Base-by-base conservation (phyloP, 2,113 vertebrate species). In the Naja naja region DNA sequence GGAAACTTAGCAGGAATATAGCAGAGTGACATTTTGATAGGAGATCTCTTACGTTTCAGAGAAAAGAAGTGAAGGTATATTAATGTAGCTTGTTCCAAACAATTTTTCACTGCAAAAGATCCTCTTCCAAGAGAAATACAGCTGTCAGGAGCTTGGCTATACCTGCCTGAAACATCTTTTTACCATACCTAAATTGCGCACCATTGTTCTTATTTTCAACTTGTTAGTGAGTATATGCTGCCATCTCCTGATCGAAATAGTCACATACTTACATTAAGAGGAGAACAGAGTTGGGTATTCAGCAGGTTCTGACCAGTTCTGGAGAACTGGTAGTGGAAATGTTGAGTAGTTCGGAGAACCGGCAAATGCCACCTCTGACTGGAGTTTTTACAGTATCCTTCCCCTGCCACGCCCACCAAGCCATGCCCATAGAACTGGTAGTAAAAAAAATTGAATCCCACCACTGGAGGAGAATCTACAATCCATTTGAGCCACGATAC, bases 211-310 rank as follows among this genome's bases (percentile, higher is more conserved):
- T 39, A 34, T 74, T 74, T 74, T 74, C 16, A 87, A n/a, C 85
- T 54, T 34, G 7, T 90, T 93, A 91, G n/a, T 91, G 93, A 95
- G 94, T 39, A 4, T 58, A 52, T 93, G 25, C 89, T 96, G 96
- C 91, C 94, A 93, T 90, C 94, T 96, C 0, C 55, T 69, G 49
- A 91, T 27, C 39, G 53, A 81, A 90, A 0, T 9, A 49, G 5
- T 30, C 10, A 89, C 58, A 88, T 52, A 39, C 89, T 93, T 56
- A 64, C 53, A 23, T 81, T 81, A 25, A 74, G 23, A 1, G 14
- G 5, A 45, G 55, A 92, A 49, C 47, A 49, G 47, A 49, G 47
- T 6, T 49, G 47, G 47, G 47, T 49, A 49, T 49, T 49, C 47
- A 49, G 47, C 47, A 49, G 47, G 7, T 49, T 49, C 47, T 1